A percentile compares a stretch with the other conserved stretches of the same genome.
Evolutionary conservation across 2,113 vertebrate species (phyloP).

Genomic region (Tursiops truncatus): DNA sequence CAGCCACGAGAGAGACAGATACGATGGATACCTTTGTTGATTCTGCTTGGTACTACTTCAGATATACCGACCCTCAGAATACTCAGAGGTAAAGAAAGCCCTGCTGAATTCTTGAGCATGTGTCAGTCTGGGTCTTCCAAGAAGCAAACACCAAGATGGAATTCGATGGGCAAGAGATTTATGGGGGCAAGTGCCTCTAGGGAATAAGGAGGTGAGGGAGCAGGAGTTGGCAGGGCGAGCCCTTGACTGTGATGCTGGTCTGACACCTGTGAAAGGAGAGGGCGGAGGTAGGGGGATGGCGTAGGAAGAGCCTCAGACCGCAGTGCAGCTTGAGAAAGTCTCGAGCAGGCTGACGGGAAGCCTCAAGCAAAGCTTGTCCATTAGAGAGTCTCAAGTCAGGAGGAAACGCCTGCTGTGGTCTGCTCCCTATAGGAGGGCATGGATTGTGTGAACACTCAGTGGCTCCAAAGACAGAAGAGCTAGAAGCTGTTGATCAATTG

Average conservation of each 20-base stretch:
- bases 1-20: conserved; percentile 92
- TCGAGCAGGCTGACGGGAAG: not conserved
- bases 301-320: not conserved
- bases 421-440: not conserved
- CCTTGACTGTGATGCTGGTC: not conserved
- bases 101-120: accelerated
- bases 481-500: accelerated
- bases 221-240: not conserved
- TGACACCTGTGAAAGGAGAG: not conserved
- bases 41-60: conserved; percentile 96
- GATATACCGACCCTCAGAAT: conserved; percentile 94
- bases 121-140: not conserved
- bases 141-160: not conserved
- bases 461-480: not conserved
- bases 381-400: not conserved
- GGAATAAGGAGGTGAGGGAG: not conserved
- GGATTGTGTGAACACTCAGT: not conserved
- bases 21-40: conserved; percentile 99
- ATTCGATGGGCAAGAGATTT: no score
- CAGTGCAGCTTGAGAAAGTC: not conserved
- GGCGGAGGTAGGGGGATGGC: not conserved
- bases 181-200: not conserved
- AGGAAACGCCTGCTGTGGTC: not conserved
- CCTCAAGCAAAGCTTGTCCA: accelerated
- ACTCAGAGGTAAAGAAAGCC: conserved; percentile 84